Base-by-base conservation (phyloP, 37 sponge, comb jelly and placozoan genomes). In the Mnemiopsis leidyi region DNA sequence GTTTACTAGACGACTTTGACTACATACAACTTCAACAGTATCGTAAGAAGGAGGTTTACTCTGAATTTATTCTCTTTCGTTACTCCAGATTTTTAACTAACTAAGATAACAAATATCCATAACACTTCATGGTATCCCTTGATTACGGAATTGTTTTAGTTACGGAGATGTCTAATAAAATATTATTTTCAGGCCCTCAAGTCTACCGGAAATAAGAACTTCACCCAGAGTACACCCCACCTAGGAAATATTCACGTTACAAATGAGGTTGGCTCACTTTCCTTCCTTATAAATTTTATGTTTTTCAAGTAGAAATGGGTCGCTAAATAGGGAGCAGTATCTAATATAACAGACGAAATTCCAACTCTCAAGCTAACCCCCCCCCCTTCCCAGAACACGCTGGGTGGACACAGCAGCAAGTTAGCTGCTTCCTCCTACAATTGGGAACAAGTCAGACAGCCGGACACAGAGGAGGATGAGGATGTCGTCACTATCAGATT, bases 401-500 rank as follows among this genome's bases (percentile, higher is more conserved):
- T 48, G 13, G 61, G 61, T 48, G 61, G 61, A 48, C 61, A 48
- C 0, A 30, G 38, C 23, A 82, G 31, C 36, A 23, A 82, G 7
- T 61, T 39, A 13, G 24, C 90, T n/a, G 90, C 75, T 29, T 71
- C 75, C 7, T 71, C 75, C 21, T 71, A 28, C 30, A n/a, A 71
- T 25, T 71, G 75, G 75, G 75, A 71, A 25, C 30, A 71, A 28
- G n/a, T 71, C 7, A 29, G n/a, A 5, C 30, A 71, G 5, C 30
- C 75, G 5, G 75, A 2, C 3, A 2, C 75, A 23, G 25, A 71
- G 30, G 75, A 71, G 75, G 30, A 71, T 71, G 90, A 85, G 23
- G 90, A 85, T 39, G 7, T 85, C n/a, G 90, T 85, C 26, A 85
- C 90, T 23, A 85, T 85, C 24, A 38, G 35, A 23, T 85, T 85